phyloP scores from a whole-genome alignment of 1,140 invertebrate genomes.

The Ladona fulva region DNA sequence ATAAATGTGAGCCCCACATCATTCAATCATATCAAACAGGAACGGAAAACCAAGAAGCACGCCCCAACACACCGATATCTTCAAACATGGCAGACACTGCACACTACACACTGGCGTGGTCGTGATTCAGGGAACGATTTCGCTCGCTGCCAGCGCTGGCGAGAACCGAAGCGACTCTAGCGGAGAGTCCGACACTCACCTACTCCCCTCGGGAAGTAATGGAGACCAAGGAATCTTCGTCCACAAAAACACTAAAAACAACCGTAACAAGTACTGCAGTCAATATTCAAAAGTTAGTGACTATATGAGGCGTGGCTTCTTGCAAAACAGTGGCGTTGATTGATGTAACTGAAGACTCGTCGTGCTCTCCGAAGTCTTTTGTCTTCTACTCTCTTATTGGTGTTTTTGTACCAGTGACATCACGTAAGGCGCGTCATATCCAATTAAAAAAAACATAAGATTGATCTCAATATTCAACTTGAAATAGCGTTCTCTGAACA shows the following conservation, averaged over 20 bases:
- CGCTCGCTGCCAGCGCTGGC: constrained; percentile 16
- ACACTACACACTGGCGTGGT: constrained; percentile 21
- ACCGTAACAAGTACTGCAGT: constrained; percentile 18
- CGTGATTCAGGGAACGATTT: constrained; percentile 17
- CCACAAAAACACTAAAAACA: constrained; percentile 14
- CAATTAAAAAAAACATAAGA: constrained; percentile 18
- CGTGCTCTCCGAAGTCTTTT: constrained; percentile 15
- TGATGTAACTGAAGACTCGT: constrained; percentile 23
- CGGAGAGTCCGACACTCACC: constrained; percentile 5
- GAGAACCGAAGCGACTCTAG: constrained; percentile 9
- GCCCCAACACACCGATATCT: constrained; percentile 20
- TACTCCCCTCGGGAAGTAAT: background rate
- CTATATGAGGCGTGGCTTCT: constrained; percentile 23
- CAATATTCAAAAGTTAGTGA: constrained; percentile 23
- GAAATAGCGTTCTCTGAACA: background rate
- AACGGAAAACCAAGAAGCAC: constrained; percentile 20
- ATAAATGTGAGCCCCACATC: constrained; percentile 17
- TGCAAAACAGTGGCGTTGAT: constrained; percentile 24
- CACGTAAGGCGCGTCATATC: constrained; percentile 14
- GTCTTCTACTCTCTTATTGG: constrained; percentile 19
- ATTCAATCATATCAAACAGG: constrained; percentile 20
- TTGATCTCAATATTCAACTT: background rate
- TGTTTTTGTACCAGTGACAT: constrained; percentile 20
- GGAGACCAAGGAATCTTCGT: background rate
- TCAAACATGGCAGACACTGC: constrained; percentile 23